Base-by-base conservation (phyloP, 2,888 invertebrate species). In the Oscheius sp. region DNA sequence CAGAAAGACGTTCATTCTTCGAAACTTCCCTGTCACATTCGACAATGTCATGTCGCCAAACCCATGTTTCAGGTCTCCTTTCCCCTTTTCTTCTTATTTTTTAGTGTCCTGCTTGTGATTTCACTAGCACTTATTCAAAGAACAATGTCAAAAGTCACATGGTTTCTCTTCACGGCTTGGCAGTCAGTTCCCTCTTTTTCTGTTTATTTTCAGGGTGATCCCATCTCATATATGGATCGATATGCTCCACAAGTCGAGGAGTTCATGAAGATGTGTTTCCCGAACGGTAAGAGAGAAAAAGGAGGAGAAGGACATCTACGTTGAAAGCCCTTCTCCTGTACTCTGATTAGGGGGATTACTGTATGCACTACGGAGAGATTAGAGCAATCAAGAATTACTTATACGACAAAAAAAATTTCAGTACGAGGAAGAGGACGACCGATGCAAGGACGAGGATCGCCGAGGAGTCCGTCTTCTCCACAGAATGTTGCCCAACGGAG, bases 61-160 rank as follows among this genome's bases (percentile, higher is more conserved):
- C 85, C 85, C 12, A 85, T 85, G 85, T 85, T 85, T 73, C 59
- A 56, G 56, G 56, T 56, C 2, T 24, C 14, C 28, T 12, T 28
- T 2, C 24, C 0, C 41, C 4, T 17, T 17, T 49, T n/a, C n/a
- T n/a, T n/a, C n/a, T n/a, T n/a, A 49, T 14, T 20, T 28, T 56
- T 56, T 82, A 82, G 71, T 85, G 85, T 63, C 85, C 85, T 0
- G 80, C 81, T 14, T 85, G 85, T 69, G 85, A 85, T 74, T 85
- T 85, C 72, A 84, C 84, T 12, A 82, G 82, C 8, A 85, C 84
- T 22, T 85, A 85, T 67, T 85, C 83, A 51, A 85, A 85, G 67
- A 85, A 85, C 74, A 85, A 85, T 68, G 85, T 85, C 49, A 85
- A 85, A 54, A 78, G 78, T 72, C 85, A 85, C 68, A 85, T 85